phyloP scores from a whole-genome alignment of 2,113 vertebrate genomes.

The Scomber japonicus region DNA sequence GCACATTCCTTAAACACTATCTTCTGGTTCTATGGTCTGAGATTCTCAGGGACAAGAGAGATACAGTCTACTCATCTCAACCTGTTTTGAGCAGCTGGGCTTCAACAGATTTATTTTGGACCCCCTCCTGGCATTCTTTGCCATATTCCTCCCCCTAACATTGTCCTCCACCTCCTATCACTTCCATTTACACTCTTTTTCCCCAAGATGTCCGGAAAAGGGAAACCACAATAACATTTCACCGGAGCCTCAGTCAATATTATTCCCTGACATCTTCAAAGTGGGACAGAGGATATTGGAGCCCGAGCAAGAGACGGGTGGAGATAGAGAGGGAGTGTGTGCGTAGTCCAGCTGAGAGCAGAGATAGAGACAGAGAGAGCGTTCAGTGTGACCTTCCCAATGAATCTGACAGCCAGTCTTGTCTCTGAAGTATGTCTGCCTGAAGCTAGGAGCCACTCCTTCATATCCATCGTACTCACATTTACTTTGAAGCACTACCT shows the following conservation, averaged over 20 bases:
- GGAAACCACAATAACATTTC: constrained; percentile 82
- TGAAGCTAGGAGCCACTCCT: constrained; percentile 57
- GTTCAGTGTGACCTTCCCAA: constrained; percentile 33
- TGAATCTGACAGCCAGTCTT: constrained; percentile 35
- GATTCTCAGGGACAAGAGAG: constrained; percentile 2
- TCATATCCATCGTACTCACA: constrained; percentile 61
- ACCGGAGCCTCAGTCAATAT: constrained; percentile 81
- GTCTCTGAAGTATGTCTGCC: constrained; percentile 62
- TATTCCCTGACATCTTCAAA: constrained; percentile 81
- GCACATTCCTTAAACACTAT: not conserved
- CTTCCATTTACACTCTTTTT: constrained; percentile 37
- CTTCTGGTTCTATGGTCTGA: no score
- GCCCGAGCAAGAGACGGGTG: constrained; percentile 57
- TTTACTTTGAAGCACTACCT: constrained; percentile 59
- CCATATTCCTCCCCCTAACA: constrained; percentile 28
- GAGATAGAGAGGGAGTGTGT: constrained; percentile 59
- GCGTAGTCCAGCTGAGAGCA: constrained; percentile 48
- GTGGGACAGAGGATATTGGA: constrained; percentile 75
- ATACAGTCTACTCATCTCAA: constrained; percentile 9
- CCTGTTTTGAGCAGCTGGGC: not conserved
- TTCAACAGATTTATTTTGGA: constrained; percentile 12
- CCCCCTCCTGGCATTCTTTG: constrained; percentile 18
- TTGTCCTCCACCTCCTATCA: constrained; percentile 22
- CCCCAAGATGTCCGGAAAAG: constrained; percentile 71
- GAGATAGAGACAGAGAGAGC: constrained; percentile 33